Conservation (phyloP, 2,113 vertebrate species). For the human region GRCh38 chr12:4373001-4373500, state of each 20-base stretch:
- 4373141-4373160: not conserved
- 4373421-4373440: not conserved
- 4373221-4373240: not conserved
- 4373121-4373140: not conserved
- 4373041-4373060: not conserved
- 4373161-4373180: not conserved
- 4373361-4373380: accelerated
- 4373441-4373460: not conserved
- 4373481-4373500: not conserved
- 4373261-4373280: not conserved
- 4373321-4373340: not conserved
- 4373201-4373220: not conserved
- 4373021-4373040: not conserved
- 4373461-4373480: not conserved
- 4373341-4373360: no score
- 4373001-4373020: not conserved
- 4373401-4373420: not conserved
- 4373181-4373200: not conserved
- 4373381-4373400: no score
- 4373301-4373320: not conserved
- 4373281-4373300: not conserved
- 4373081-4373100: not conserved
- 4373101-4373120: not conserved
- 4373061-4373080: not conserved
- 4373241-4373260: not conserved